Percentiles rank a stretch among this genome's conserved stretches.
Evolutionary conservation across 2,113 vertebrate genomes (phyloP).

Genomic region (Bolborhynchus lineola): DNA sequence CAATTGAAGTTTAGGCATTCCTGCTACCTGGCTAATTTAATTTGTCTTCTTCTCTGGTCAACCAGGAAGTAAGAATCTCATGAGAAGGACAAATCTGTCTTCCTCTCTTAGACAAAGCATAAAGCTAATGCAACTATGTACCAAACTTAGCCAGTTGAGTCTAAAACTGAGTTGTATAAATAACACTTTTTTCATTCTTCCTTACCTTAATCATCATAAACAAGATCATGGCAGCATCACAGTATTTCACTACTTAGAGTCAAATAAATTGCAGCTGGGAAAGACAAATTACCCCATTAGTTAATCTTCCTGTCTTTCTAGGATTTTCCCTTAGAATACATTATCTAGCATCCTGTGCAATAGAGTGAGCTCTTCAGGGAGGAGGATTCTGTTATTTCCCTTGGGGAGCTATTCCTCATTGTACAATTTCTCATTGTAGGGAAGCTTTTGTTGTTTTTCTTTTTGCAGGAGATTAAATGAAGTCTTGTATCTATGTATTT

Average conservation of each 20-base stretch:
- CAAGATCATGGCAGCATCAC: constrained; percentile 55
- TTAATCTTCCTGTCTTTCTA: constrained; percentile 60
- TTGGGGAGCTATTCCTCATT: constrained; percentile 19
- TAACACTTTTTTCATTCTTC: constrained; percentile 12
- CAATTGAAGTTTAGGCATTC: neutral
- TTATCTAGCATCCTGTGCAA: constrained; percentile 31
- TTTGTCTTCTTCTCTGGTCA: neutral
- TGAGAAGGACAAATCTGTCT: neutral
- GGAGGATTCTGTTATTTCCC: constrained; percentile 46
- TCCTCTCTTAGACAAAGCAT: neutral
- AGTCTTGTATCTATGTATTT: constrained; percentile 15
- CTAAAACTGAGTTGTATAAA: neutral
- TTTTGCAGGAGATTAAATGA: neutral
- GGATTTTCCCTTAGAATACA: constrained; percentile 42
- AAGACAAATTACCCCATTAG: constrained; percentile 59
- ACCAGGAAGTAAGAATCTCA: neutral
- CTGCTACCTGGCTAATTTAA: neutral
- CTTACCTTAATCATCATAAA: constrained; percentile 66
- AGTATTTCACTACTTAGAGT: constrained; percentile 59
- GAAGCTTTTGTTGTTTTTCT: constrained; percentile 31
- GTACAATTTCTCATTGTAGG: constrained; percentile 16
- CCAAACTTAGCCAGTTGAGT: neutral
- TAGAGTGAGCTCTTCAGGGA: constrained; percentile 21
- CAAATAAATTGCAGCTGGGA: constrained; percentile 57
- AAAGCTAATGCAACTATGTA: neutral